phyloP scores from a whole-genome alignment of 2,797 vertebrate species.

The Ibycter americanus region DNA sequence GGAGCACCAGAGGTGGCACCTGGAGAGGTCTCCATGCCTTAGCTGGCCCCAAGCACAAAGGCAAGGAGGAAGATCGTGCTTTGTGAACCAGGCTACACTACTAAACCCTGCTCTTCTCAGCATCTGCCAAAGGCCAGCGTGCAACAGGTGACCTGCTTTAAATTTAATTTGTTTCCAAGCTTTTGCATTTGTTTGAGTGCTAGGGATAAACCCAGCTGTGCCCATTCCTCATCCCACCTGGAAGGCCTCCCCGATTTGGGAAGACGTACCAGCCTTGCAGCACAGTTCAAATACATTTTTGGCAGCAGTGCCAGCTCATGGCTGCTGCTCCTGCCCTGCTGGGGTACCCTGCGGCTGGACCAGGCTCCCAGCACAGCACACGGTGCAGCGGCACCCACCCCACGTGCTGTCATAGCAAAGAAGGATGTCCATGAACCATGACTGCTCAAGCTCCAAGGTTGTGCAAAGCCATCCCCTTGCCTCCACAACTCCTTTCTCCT shows the following conservation, averaged over 20 bases:
- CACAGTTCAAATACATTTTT: neutral
- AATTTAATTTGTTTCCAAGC: neutral
- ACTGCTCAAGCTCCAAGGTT: neutral
- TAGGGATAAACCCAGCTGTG: neutral
- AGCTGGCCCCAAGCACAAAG: neutral
- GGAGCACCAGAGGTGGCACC: too few relatives aligned
- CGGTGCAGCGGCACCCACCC: neutral
- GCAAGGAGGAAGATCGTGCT: neutral
- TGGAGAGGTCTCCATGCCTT: neutral
- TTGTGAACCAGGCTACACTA: neutral
- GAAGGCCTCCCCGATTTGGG: neutral
- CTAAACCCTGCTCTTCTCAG: neutral
- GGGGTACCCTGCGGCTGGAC: neutral
- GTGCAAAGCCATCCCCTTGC: neutral
- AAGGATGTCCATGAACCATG: accelerated
- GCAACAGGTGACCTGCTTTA: neutral
- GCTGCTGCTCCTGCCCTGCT: neutral
- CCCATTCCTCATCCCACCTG: neutral
- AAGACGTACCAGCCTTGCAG: neutral
- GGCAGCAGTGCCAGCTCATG: neutral
- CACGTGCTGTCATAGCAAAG: neutral
- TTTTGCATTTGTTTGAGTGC: neutral
- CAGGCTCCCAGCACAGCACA: neutral
- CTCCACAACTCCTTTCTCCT: neutral
- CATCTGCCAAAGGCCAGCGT: neutral